Base-by-base conservation (phyloP, 64 coral and sea anemone species). In the Astreopora myriophthalma region DNA sequence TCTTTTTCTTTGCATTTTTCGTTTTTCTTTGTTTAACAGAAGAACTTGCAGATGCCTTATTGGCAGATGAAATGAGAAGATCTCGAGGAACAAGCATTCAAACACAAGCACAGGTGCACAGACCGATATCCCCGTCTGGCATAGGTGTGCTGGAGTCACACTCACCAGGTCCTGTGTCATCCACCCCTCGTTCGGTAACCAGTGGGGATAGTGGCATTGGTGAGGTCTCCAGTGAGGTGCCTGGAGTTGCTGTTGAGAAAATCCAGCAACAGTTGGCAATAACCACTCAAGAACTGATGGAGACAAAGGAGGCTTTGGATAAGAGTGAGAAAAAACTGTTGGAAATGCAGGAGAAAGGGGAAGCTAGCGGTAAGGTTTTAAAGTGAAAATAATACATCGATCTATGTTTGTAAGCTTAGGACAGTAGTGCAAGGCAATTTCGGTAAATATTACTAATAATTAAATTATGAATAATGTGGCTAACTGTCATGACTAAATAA, bases 21-120 rank as follows among this genome's bases (percentile, higher is more conserved):
- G 22, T 51, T 52, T 28, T 58, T 38, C 73, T 33, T 44, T 44
- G 23, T 55, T 84, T 29, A 35, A 85, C 68, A 92, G 90, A 92
- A 31, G 90, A 92, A 58, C 52, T 92, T 44, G 90, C 90, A 36
- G 90, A 92, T 76, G 90, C 90, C 14, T 60, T 92, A 74, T 84
- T 92, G 23, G 90, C 82, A 49, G 90, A 92, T 49, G 90, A 92
- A 34, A 52, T 82, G 6, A 92, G 61, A 38, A 92, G 86, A 34
- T 48, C 87, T 2, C 73, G 48, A 37, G 55, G 32, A 63, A 65
- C 79, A 35, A 83, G 19, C 9, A 38, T 83, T 36, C 52, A 62
- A 61, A 83, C 79, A 34, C 79, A 83, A 64, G 79, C 79, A 0
- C 79, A 83, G 30, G 79, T 83, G 6, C 57, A 83, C 57, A 38